Conservation (phyloP, 2,113 vertebrate genomes). For the Gobiocypris rarus region DNA sequence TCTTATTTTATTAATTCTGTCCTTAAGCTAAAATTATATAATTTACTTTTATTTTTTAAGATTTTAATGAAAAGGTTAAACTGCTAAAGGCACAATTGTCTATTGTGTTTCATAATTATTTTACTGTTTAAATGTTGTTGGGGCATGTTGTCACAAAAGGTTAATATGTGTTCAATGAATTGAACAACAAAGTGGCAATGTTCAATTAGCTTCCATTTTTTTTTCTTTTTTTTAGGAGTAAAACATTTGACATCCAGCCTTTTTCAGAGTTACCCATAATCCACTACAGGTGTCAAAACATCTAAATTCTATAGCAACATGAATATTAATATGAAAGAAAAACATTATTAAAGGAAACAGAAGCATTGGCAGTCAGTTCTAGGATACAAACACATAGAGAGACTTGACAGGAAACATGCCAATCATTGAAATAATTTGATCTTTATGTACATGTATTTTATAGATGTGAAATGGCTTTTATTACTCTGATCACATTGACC, state of each 20-base stretch:
- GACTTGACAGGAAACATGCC: conserved; percentile 18
- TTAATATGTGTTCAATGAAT: neutral
- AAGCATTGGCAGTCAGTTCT: neutral
- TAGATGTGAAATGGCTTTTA: conserved; percentile 40
- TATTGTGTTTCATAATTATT: too few species aligned
- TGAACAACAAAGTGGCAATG: neutral
- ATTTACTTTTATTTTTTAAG: too few species aligned
- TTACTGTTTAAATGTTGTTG: neutral
- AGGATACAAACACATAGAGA: neutral
- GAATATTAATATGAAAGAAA: neutral
- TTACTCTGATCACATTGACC: conserved; percentile 42
- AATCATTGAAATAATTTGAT: conserved; percentile 34
- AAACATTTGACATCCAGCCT: neutral
- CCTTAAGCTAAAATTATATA: neutral
- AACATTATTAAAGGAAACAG: neutral
- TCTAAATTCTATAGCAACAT: neutral
- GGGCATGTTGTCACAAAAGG: neutral
- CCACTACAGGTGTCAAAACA: too few species aligned
- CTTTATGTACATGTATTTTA: conserved; percentile 36
- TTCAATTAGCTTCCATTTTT: neutral
- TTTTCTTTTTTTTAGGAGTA: too few species aligned
- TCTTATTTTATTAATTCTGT: neutral
- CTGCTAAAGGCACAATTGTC: too few species aligned
- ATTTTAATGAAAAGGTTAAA: too few species aligned
- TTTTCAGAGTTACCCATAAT: neutral